Conservation (phyloP, 2,888 invertebrate species). For the Lysandra bellargus region DNA sequence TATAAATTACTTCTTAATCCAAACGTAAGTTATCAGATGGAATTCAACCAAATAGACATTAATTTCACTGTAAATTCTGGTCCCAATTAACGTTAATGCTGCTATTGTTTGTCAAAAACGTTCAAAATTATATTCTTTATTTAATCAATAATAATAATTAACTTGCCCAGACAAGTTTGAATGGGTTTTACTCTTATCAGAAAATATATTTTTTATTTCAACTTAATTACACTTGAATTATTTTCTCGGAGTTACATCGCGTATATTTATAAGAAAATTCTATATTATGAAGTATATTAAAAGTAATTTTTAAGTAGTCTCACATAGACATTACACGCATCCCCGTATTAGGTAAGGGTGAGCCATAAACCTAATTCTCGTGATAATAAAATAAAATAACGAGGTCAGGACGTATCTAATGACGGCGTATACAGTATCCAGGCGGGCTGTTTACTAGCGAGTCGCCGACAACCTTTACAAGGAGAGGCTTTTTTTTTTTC, state of each 20-base stretch:
- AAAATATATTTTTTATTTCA: too few relatives aligned
- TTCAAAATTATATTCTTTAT: not conserved
- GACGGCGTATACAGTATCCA: not conserved
- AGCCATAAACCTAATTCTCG: not conserved
- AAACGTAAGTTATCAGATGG: not conserved
- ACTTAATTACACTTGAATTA: not conserved
- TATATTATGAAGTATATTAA: not conserved
- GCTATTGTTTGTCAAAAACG: not conserved
- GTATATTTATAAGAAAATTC: not conserved
- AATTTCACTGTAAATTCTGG: too few relatives aligned
- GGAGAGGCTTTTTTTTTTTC: too few relatives aligned
- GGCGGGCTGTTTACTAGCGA: not conserved
- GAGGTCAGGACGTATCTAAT: not conserved
- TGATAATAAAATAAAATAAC: not conserved
- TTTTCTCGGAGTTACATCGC: not conserved
- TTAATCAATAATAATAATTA: not conserved
- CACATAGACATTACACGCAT: not conserved
- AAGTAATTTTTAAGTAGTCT: not conserved
- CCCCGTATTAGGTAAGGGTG: not conserved
- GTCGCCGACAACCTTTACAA: not conserved
- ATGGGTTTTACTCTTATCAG: not conserved
- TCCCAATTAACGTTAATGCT: not conserved
- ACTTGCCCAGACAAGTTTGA: not conserved
- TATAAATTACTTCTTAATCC: not conserved
- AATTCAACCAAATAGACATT: too few relatives aligned